phyloP scores from a whole-genome alignment of 2,113 vertebrate genomes.

The Halichoerus grypus region DNA sequence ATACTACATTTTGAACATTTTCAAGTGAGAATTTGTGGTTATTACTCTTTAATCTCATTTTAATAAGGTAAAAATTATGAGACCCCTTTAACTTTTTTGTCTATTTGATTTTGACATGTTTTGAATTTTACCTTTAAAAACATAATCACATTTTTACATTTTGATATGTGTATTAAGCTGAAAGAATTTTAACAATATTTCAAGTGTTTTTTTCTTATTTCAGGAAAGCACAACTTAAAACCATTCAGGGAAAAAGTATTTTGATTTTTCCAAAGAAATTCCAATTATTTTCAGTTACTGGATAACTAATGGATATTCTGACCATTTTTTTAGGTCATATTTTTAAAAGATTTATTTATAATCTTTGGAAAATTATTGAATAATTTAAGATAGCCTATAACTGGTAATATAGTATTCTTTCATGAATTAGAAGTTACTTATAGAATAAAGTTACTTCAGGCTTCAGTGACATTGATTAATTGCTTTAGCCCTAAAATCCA shows the following conservation, averaged over 20 bases:
- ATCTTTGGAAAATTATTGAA: background rate
- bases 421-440: slow-evolving; percentile 16
- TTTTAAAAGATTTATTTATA: background rate
- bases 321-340: background rate
- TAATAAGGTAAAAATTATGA: background rate
- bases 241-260: background rate
- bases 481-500: background rate
- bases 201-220: background rate
- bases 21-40: background rate
- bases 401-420: background rate
- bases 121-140: background rate
- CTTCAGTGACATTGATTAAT: background rate
- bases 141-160: background rate
- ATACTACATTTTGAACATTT: background rate
- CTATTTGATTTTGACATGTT: slow-evolving; percentile 38
- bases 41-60: background rate
- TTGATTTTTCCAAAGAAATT: background rate
- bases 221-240: background rate
- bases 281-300: background rate
- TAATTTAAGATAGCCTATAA: background rate
- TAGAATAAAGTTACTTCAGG: background rate
- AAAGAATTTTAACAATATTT: background rate
- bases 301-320: background rate
- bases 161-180: background rate
- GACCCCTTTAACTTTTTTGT: background rate